Conservation (phyloP, 2,113 vertebrate species). For the Tyrannus savana region DNA sequence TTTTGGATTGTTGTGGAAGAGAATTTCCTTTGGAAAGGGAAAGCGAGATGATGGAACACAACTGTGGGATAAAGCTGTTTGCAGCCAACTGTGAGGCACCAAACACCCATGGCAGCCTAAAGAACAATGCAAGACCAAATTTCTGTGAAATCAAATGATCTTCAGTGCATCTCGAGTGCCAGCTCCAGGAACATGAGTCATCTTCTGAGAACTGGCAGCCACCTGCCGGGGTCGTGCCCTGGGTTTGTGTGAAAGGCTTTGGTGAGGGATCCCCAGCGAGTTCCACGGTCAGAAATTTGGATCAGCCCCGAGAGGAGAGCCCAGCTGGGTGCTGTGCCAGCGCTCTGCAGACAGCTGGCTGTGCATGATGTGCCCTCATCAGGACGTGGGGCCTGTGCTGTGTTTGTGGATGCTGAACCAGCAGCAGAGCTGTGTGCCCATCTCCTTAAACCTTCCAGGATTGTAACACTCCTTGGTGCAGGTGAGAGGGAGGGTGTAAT, state of each 20-base stretch:
- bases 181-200: neutral
- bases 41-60: neutral
- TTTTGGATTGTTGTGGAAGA: neutral
- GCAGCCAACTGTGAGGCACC: neutral
- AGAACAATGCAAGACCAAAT: neutral
- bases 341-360: neutral
- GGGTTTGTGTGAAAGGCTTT: neutral
- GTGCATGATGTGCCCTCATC: neutral
- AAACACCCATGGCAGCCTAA: neutral
- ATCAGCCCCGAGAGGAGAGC: neutral
- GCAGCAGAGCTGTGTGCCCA: neutral
- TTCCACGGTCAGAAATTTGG: neutral
- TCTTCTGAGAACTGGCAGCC: neutral
- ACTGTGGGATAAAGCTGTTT: neutral
- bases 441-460: neutral
- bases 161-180: neutral
- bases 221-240: neutral
- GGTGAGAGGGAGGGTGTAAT: neutral
- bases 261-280: accelerated
- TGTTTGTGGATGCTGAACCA: neutral
- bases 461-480: neutral
- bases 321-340: neutral
- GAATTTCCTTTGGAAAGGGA: neutral
- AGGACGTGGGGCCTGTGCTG: neutral
- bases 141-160: neutral